Evolutionary conservation across 2,113 vertebrate species (phyloP).

Genomic region (Neoarius graeffei): DNA sequence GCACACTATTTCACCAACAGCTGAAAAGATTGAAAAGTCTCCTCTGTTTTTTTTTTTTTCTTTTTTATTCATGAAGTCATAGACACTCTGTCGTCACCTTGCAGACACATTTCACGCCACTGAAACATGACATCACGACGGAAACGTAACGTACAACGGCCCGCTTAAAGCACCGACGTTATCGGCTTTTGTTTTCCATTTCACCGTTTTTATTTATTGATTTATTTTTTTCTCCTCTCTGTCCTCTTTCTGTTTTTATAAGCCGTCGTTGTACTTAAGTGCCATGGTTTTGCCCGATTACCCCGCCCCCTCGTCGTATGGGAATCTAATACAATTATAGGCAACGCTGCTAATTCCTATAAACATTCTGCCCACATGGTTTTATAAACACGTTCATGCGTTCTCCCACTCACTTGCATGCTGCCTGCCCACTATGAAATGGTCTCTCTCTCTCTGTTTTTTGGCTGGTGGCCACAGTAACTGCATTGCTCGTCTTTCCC

Average conservation of each 20-base stretch:
- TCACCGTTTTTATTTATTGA: neutral
- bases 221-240: neutral
- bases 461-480: conserved; percentile 41
- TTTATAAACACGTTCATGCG: conserved; percentile 1
- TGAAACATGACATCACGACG: conserved; percentile 53
- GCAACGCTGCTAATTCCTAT: neutral
- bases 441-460: conserved; percentile 23
- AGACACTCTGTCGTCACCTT: conserved; percentile 21
- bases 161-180: neutral
- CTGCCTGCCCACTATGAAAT: conserved; percentile 30
- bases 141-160: conserved; percentile 36
- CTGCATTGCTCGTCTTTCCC: conserved; percentile 33
- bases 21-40: conserved; percentile 45
- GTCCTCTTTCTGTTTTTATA: neutral
- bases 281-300: neutral
- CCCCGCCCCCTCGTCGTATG: neutral
- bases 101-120: conserved; percentile 40
- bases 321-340: neutral
- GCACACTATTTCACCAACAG: conserved; percentile 34
- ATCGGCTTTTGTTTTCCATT: neutral
- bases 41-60: neutral
- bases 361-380: neutral
- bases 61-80: neutral
- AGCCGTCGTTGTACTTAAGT: neutral
- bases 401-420: conserved; percentile 13